Evolutionary conservation across 53 echinoderm and acorn worm genomes (phyloP), one percentile per base, ranked within the genome.

Genomic region (Patiria pectinifera): DNA sequence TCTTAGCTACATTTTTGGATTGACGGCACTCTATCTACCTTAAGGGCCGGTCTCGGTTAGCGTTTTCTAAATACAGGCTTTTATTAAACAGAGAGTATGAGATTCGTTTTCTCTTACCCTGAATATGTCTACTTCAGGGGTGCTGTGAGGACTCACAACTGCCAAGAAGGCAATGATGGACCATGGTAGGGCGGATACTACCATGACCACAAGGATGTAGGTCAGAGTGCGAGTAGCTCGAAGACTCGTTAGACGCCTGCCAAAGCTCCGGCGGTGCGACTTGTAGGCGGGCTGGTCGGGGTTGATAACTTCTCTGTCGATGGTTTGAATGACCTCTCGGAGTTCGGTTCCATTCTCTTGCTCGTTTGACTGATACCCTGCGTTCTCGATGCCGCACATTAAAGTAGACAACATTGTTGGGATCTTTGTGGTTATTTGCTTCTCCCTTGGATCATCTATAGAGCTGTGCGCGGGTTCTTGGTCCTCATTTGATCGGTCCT

Each of bases 211-310:
- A 5, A 82, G 22, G 60, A 82, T 82, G 47, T 11, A 82, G 60
- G 83, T 82, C 24, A 82, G 60, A 22, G 83, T 82, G 22, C 83
- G 83, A 8, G 83, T 82, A 53, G 83, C 83, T 59, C 83, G 83
- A 21, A 82, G 83, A 22, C 24, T 59, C 15, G 83, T 60, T 2
- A 82, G 83, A n/a, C 60, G 60, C n/a, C 58, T 23, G 4, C 60
- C 80, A 14, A 14, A 79, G 45, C 5, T 15, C 45, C 47, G 46
- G 80, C 47, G 46, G 80, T 79, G 45, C 45, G 47, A 22, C 80
- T 76, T 76, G 80, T 2, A 18, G 10, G 45, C 47, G 12, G 13
- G 15, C 16, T 79, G 15, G 80, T 47, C 47, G 48, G 80, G 11
- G 16, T 47, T 15, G 18, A 11, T 15, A 35, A 45, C 80, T 46